Percentiles rank a stretch among this genome's conserved stretches.
phyloP scores from a whole-genome alignment of 2,888 invertebrate genomes.

The Cosmopolites sordidus region DNA sequence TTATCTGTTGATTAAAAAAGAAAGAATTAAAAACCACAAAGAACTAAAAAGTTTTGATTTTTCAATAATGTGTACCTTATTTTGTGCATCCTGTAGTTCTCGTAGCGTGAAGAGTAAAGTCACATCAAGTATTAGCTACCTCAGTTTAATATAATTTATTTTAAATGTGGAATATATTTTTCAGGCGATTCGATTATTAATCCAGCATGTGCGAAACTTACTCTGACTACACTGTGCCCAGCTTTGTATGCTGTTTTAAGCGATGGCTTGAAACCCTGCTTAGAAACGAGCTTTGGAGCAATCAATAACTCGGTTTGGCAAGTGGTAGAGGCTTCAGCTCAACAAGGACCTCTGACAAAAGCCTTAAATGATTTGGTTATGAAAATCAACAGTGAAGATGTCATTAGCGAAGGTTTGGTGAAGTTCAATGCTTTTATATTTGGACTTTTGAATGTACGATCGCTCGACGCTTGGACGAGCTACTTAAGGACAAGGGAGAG shows the following conservation, averaged over 20 bases:
- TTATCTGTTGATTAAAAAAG: no score
- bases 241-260: slow-evolving; percentile 78
- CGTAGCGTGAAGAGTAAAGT: no score
- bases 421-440: slow-evolving; percentile 87
- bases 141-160: no score
- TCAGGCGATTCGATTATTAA: slow-evolving; percentile 57
- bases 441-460: slow-evolving; percentile 77
- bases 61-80: no score
- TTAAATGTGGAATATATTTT: no score
- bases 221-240: slow-evolving; percentile 73
- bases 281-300: slow-evolving; percentile 81
- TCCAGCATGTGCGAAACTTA: slow-evolving; percentile 67
- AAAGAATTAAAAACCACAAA: no score
- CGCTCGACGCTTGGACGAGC: slow-evolving; percentile 87
- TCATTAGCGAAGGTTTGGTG: slow-evolving; percentile 71
- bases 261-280: slow-evolving; percentile 76
- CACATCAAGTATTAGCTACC: no score
- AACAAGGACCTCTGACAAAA: slow-evolving; percentile 80
- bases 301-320: slow-evolving; percentile 81
- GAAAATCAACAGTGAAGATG: slow-evolving; percentile 77
- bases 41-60: no score
- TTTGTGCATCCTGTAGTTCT: no score
- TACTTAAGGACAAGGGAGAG: slow-evolving; percentile 81
- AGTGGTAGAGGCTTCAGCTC: slow-evolving; percentile 82
- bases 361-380: slow-evolving; percentile 78